Evolutionary conservation across 2,888 invertebrate genomes (phyloP).

Genomic region (Chloroclysta siterata): DNA sequence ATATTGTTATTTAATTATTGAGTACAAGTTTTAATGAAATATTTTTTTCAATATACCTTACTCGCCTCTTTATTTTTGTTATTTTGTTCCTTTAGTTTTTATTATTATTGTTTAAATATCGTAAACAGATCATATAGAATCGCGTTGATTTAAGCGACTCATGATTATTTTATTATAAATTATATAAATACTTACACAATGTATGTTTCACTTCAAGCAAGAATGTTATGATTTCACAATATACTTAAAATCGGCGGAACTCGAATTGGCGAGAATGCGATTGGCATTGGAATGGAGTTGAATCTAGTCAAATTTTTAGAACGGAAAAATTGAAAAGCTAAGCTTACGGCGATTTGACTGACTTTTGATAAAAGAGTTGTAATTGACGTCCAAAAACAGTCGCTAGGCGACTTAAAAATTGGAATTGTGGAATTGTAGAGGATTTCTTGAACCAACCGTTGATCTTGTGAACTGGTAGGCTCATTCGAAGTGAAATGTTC

Average conservation of each 20-base stretch:
- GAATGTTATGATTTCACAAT: slow-evolving; percentile 61
- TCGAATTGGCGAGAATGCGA: slow-evolving; percentile 67
- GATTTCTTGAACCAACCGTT: slow-evolving; percentile 55
- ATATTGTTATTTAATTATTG: slow-evolving; percentile 85
- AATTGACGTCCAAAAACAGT: slow-evolving; percentile 76
- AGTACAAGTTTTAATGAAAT: slow-evolving; percentile 83
- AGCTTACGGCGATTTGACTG: slow-evolving; percentile 77
- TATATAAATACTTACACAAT: slow-evolving; percentile 56
- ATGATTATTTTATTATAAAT: slow-evolving; percentile 67
- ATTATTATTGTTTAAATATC: slow-evolving; percentile 80
- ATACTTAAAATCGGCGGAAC: slow-evolving; percentile 41
- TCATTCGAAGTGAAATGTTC: slow-evolving; percentile 55
- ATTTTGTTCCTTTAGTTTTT: slow-evolving; percentile 84
- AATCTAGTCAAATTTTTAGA: slow-evolving; percentile 83
- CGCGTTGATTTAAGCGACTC: slow-evolving; percentile 66
- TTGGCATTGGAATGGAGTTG: slow-evolving; percentile 73
- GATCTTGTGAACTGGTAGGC: slow-evolving; percentile 67
- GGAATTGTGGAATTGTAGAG: slow-evolving; percentile 81
- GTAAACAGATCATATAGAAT: slow-evolving; percentile 66
- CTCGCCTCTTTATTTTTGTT: slow-evolving; percentile 82
- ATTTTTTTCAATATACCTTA: slow-evolving; percentile 81
- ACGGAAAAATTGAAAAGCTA: slow-evolving; percentile 63
- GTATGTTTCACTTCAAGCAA: slow-evolving; percentile 76
- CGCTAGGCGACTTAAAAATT: slow-evolving; percentile 77
- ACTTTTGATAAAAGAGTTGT: slow-evolving; percentile 62